Percentiles rank a stretch among this genome's conserved stretches.
Evolutionary conservation across 2,888 invertebrate genomes (phyloP).

Genomic region (Polietes domitor): DNA sequence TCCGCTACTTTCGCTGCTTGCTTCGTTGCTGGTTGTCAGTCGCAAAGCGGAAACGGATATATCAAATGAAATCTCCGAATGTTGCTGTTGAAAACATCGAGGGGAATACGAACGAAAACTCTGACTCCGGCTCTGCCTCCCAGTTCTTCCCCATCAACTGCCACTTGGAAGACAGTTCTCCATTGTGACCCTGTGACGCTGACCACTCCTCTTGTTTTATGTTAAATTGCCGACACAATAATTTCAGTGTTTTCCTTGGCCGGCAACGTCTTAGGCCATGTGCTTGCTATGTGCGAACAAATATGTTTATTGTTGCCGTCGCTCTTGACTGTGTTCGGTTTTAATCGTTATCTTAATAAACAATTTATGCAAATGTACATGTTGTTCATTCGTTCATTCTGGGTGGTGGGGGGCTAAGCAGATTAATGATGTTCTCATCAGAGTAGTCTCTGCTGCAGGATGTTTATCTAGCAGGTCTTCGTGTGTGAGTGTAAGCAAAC

Average conservation of each 20-base stretch:
- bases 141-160: neutral
- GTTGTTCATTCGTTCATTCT: slow-evolving; percentile 19
- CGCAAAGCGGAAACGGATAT: slow-evolving; percentile 50
- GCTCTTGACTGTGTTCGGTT: slow-evolving; percentile 7
- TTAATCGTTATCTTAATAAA: slow-evolving; percentile 75
- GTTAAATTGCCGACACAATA: slow-evolving; percentile 30
- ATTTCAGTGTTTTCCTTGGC: neutral
- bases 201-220: slow-evolving; percentile 12
- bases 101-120: neutral
- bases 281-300: neutral
- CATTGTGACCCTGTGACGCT: neutral
- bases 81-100: neutral
- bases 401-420: neutral
- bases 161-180: no score
- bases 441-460: slow-evolving; percentile 20
- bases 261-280: neutral
- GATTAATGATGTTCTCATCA: slow-evolving; percentile 22
- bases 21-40: neutral
- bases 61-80: slow-evolving; percentile 33
- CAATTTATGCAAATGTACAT: slow-evolving; percentile 76
- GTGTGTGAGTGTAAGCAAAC: slow-evolving; percentile 37
- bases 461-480: slow-evolving; percentile 14
- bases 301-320: slow-evolving; percentile 47
- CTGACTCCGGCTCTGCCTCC: neutral
- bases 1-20: slow-evolving; percentile 23